Evolutionary conservation across 2,113 vertebrate species (phyloP), one percentile per base, ranked within the genome.

Genomic region (Sebastes schlegelii): DNA sequence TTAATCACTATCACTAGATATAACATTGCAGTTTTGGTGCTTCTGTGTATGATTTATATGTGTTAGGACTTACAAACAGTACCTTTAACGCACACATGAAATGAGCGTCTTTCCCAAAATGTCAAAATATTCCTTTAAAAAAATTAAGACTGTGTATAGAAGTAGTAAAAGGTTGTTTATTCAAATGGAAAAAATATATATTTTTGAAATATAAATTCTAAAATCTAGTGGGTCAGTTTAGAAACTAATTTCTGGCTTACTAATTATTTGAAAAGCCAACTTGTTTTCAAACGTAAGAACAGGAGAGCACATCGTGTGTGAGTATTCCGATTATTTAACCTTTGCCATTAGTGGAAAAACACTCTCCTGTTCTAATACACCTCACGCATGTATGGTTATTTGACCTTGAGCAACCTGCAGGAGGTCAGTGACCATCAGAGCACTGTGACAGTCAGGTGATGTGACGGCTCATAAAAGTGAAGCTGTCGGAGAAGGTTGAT

Each of bases 401-500:
- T 65, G 63, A 81, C 74, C 66, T 79, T 79, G 67, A 77, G 67
- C 65, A 45, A 69, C 57, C 63, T 54, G 42, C 64, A 55, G 63
- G 64, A 83, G 65, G 87, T 76, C 75, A 82, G 52, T 40, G 55
- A 77, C 73, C 73, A 60, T 49, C 58, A 19, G 34, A 65, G 76
- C 62, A 17, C 45, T 8, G 1, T 74, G 70, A 81, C 48, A 71
- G 64, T 78, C 77, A 13, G 42, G 26, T 66, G 42, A 84, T 73
- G 77, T 55, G 26, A 70, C 67, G 23, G 71, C 71, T 82, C 66
- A 43, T 89, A 68, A 88, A 89, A 68, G 34, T 7, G n/a, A 80
- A 77, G 71, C 69, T 72, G 63, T 51, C 62, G 66, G 16, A 55
- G 40, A 40, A 65, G 72, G 71, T 57, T 79, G 66, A 76, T 82